phyloP scores from a whole-genome alignment of 1,140 invertebrate genomes.

The Lepidurus packardi region DNA sequence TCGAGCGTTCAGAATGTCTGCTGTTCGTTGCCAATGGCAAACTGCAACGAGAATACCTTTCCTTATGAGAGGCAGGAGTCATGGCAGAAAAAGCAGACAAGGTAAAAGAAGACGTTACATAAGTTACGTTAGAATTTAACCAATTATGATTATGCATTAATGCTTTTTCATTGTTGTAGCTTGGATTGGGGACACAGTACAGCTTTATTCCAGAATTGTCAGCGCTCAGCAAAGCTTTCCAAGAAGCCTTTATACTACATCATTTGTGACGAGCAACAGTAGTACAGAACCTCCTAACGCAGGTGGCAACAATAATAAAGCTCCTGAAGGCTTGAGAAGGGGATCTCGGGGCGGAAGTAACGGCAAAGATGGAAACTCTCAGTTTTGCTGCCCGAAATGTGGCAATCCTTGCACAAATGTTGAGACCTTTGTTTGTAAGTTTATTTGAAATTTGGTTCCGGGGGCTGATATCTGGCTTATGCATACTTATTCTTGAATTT shows the following conservation, averaged over 20 bases:
- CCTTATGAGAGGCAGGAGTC: not conserved
- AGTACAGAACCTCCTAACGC: not conserved
- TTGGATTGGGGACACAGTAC: not conserved
- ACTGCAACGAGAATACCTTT: not conserved
- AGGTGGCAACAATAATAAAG: slow-evolving; percentile 9
- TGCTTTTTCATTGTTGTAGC: not conserved
- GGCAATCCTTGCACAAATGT: slow-evolving; percentile 93
- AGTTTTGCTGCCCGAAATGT: slow-evolving; percentile 84
- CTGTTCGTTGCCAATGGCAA: not conserved
- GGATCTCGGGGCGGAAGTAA: slow-evolving; percentile 22
- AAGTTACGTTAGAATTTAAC: not conserved
- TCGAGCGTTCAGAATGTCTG: not conserved
- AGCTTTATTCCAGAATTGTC: not conserved
- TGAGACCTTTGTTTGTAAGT: slow-evolving; percentile 89
- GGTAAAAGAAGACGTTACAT: not conserved
- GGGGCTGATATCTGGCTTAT: slow-evolving; percentile 38
- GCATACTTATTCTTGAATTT: slow-evolving; percentile 35
- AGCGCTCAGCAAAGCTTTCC: not conserved
- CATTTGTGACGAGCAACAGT: not conserved
- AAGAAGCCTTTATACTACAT: not conserved
- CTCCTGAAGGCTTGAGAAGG: not conserved
- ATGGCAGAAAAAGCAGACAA: not conserved
- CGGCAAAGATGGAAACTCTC: slow-evolving; percentile 50
- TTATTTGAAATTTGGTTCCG: slow-evolving; percentile 28
- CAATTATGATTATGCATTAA: not conserved